Evolutionary conservation across 1,140 invertebrate genomes (phyloP).

Genomic region (Orchesella cincta): DNA sequence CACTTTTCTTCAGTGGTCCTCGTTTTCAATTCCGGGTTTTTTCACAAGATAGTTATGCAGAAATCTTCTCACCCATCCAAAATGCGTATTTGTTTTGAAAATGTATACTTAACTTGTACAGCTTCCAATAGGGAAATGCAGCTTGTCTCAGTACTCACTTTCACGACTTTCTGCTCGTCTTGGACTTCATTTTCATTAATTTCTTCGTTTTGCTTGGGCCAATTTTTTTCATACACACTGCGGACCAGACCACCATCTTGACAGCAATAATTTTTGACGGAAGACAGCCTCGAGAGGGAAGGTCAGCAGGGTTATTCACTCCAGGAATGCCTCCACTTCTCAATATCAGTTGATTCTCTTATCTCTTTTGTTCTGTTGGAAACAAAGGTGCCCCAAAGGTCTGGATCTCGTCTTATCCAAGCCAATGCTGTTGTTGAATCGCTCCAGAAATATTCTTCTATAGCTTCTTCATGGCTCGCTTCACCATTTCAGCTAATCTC

Average conservation of each 20-base stretch:
- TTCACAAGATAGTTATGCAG: background rate
- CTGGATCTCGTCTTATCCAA: conserved; percentile 49
- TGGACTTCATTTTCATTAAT: background rate
- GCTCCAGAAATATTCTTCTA: conserved; percentile 47
- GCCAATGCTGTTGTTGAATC: conserved; percentile 52
- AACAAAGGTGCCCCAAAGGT: conserved; percentile 42
- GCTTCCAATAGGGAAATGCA: background rate
- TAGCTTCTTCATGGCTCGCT: background rate
- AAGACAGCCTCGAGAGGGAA: conserved; percentile 12
- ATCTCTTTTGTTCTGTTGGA: conserved; percentile 47
- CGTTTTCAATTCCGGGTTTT: background rate
- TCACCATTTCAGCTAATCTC: conserved; percentile 44
- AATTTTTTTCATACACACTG: background rate
- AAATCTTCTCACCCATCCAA: background rate
- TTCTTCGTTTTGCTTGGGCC: background rate
- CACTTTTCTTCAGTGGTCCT: background rate
- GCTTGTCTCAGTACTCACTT: background rate
- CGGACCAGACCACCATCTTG: background rate
- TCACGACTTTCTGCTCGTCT: background rate
- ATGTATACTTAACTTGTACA: background rate
- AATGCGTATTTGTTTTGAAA: background rate
- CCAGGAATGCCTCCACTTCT: conserved; percentile 14
- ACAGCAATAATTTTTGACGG: background rate
- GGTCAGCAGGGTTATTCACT: conserved; percentile 9
- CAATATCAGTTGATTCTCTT: background rate